Base-by-base conservation (phyloP, 2,797 vertebrate genomes). In the Semotilus atromaculatus region DNA sequence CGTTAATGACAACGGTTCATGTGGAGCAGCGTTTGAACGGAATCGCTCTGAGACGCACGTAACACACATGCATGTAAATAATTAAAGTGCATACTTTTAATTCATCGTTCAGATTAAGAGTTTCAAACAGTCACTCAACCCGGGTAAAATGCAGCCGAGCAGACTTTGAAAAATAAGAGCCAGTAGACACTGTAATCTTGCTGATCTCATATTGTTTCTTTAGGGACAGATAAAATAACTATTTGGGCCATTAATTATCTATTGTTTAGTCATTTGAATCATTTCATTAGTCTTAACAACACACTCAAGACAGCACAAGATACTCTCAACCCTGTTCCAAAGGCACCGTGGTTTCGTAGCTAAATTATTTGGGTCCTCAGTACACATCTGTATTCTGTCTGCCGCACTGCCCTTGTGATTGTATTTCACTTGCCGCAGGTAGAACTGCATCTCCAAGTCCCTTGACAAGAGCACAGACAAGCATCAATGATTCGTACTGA, bases 391-490 rank as follows among this genome's bases (percentile, higher is more conserved):
- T 88, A 89, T 88, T 88, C 86, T 72, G 77, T 58, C 48, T 40
- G 71, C 53, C 31, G 26, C 7, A 23, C 78, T 90, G 87, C 86
- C 89, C 79, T 84, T 84, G 78, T 86, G 88, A 88, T 86, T 74
- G 66, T 73, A 70, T 85, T 87, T 81, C 83, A 86, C 88, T 86
- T 86, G 89, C 87, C 89, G 84, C 84, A 87, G 89, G 88, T 91
- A 73, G 75, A 87, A 84, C 84, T 85, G 81, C 86, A 74, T 90
- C 82, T 85, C 84, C 71, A 43, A 78, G 68, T 89, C 89, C 89
- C 90, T 88, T 91, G 92, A 93, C 93, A 93, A 91, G 88, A 88
- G 89, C 90, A 75, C 91, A 91, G 91, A 92, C 91, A 60, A 79
- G 83, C 89, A 90, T 92, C 90, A 86, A 78, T 92, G 86, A 90